phyloP scores from a whole-genome alignment of 1,140 invertebrate genomes.

The Aphelenchoides avenae region DNA sequence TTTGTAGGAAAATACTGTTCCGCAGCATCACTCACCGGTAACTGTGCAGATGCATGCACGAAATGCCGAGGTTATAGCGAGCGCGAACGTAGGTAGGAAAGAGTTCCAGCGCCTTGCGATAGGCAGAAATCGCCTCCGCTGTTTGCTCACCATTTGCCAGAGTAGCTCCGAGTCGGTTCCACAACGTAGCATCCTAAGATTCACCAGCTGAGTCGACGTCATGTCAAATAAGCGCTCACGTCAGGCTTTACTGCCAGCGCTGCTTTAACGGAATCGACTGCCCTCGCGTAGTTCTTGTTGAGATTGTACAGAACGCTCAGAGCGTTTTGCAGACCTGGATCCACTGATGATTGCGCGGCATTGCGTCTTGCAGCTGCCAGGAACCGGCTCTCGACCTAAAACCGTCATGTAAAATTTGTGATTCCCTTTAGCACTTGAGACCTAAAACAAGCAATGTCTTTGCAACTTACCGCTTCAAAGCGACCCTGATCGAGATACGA shows the following conservation, averaged over 20 bases:
- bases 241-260: constrained; percentile 77
- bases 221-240: constrained; percentile 60
- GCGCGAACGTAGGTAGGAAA: constrained; percentile 92
- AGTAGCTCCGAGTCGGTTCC: constrained; percentile 94
- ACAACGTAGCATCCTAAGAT: constrained; percentile 78
- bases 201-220: not conserved
- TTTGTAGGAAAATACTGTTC: constrained; percentile 5
- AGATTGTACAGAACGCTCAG: constrained; percentile 92
- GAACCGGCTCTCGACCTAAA: constrained; percentile 69
- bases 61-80: constrained; percentile 93
- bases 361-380: constrained; percentile 75
- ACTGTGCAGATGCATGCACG: constrained; percentile 89
- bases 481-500: not conserved
- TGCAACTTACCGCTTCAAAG: constrained; percentile 2
- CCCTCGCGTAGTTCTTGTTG: constrained; percentile 87
- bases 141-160: constrained; percentile 88
- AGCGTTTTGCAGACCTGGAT: constrained; percentile 89
- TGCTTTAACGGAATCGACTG: constrained; percentile 87
- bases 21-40: constrained; percentile 69
- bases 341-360: constrained; percentile 62
- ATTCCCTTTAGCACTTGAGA: constrained; percentile 15
- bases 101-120: constrained; percentile 81
- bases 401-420: constrained; percentile 24
- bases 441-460: not conserved
- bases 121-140: constrained; percentile 86